Evolutionary conservation across 2,888 invertebrate genomes (phyloP).

Genomic region (Drosophila pegasa): DNA sequence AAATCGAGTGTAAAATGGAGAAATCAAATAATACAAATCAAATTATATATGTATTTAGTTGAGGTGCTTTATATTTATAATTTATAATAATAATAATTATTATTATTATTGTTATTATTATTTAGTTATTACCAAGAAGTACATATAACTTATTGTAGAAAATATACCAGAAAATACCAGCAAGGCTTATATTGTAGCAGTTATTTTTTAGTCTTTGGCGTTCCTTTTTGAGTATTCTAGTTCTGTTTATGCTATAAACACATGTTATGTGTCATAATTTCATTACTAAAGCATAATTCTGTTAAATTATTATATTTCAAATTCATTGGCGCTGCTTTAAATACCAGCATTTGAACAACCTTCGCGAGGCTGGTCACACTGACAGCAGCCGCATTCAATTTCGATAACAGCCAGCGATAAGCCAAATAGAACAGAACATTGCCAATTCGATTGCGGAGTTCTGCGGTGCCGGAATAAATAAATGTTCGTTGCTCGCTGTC

Average conservation of each 20-base stretch:
- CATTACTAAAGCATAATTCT: too few species aligned
- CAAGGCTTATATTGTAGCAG: background rate
- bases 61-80: too few species aligned
- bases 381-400: background rate
- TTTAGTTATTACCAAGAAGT: too few species aligned
- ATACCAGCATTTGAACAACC: background rate
- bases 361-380: conserved; percentile 34
- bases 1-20: too few species aligned
- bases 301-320: background rate
- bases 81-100: too few species aligned
- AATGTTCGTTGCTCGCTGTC: conserved; percentile 32
- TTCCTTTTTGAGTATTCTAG: background rate
- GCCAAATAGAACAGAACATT: conserved; percentile 33
- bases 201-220: background rate
- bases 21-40: too few species aligned
- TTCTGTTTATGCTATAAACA: background rate
- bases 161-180: too few species aligned
- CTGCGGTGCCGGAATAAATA: conserved; percentile 56
- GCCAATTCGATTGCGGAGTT: conserved; percentile 55
- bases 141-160: too few species aligned
- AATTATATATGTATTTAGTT: too few species aligned
- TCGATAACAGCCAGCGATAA: conserved; percentile 36
- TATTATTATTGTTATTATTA: too few species aligned
- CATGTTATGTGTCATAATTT: too few species aligned
- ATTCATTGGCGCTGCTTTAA: background rate